Conservation (phyloP, 2,888 invertebrate species). For the Standfussiana lucernea region DNA sequence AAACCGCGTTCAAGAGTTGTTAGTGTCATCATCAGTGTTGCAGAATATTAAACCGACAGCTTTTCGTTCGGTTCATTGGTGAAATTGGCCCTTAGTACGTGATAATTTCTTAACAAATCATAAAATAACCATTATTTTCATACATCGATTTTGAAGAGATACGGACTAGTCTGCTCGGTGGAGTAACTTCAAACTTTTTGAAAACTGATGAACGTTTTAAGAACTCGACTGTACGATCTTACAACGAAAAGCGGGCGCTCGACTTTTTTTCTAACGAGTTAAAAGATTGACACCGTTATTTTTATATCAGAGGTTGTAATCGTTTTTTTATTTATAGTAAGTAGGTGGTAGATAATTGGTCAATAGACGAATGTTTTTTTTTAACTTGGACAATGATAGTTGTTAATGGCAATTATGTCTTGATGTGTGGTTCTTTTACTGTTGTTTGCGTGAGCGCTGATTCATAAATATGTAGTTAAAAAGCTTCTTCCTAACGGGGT, state of each 20-base stretch:
- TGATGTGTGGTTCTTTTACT: slow-evolving; percentile 44
- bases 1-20: too few species aligned
- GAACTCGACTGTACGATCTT: not conserved
- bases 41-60: too few species aligned
- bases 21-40: too few species aligned
- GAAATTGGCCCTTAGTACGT: not conserved
- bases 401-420: slow-evolving; percentile 25
- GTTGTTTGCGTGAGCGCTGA: slow-evolving; percentile 30
- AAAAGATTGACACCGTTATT: slow-evolving; percentile 56
- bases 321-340: not conserved
- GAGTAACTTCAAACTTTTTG: not conserved
- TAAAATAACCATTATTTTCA: too few species aligned
- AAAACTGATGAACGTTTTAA: not conserved
- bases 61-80: not conserved
- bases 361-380: slow-evolving; percentile 17
- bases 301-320: slow-evolving; percentile 50
- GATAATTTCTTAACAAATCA: not conserved
- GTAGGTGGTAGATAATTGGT: slow-evolving; percentile 41
- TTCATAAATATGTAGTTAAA: not conserved
- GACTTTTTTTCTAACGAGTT: slow-evolving; percentile 49
- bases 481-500: not conserved
- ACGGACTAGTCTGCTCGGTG: not conserved
- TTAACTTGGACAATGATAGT: slow-evolving; percentile 18
- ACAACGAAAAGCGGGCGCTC: slow-evolving; percentile 26
- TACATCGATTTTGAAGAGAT: not conserved